A percentile compares a stretch with the other conserved stretches of the same genome.
These are phyloP conservation scores for Tetragonula clypearis DNA, from an alignment of 1,140 invertebrate species.

Conservation along the genomic window DNA sequence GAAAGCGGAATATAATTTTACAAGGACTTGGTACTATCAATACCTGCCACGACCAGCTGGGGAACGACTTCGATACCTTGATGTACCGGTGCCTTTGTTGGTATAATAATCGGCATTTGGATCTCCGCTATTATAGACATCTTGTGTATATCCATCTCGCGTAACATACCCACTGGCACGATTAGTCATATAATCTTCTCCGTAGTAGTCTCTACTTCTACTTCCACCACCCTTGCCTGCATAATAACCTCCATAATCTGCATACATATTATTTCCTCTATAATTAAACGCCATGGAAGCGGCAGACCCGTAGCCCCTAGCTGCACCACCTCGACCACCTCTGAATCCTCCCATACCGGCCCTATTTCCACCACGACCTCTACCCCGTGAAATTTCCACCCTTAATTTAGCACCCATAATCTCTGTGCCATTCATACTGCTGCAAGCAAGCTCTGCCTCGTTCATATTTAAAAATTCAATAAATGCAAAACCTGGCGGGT, in stretches of 20 bases:
- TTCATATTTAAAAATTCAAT: conserved; percentile 98
- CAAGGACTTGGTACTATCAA: conserved; percentile 71
- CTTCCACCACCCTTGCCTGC: conserved; percentile 78
- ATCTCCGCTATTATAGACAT: conserved; percentile 75
- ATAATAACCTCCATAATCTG: conserved; percentile 80
- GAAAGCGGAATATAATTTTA: conserved; percentile 53
- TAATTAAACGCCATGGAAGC: conserved; percentile 74
- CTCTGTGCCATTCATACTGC: conserved; percentile 93
- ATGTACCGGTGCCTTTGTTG: conserved; percentile 78
- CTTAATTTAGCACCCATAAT: conserved; percentile 90
- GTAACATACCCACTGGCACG: conserved; percentile 72
- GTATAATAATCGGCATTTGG: conserved; percentile 77
- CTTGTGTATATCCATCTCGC: conserved; percentile 77
- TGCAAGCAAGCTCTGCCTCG: conserved; percentile 97
- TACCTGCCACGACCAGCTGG: conserved; percentile 83
- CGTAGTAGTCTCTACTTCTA: conserved; percentile 76
- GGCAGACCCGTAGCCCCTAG: conserved; percentile 76
- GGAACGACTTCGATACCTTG: conserved; percentile 83
- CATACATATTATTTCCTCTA: conserved; percentile 80
- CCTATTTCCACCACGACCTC: conserved; percentile 83
- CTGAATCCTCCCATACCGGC: conserved; percentile 82
- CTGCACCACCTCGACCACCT: conserved; percentile 82
- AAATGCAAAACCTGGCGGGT: conserved; percentile 98
- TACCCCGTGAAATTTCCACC: conserved; percentile 91
- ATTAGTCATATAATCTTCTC: conserved; percentile 75